phyloP scores from a whole-genome alignment of 2,888 invertebrate species.

The Silvanus unidentatus region DNA sequence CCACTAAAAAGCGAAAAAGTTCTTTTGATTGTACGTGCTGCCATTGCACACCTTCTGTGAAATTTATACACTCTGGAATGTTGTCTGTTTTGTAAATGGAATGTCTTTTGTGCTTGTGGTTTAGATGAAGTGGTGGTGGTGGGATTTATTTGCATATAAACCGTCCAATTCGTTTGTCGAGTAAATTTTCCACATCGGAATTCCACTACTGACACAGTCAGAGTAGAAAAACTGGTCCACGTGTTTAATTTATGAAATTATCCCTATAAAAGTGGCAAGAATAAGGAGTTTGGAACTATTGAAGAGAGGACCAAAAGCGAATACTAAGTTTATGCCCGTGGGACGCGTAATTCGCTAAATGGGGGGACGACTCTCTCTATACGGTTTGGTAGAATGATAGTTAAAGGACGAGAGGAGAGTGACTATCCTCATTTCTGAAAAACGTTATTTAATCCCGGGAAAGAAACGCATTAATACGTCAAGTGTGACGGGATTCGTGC shows the following conservation, averaged over 20 bases:
- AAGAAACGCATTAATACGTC: conserved; percentile 29
- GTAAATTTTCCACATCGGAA: too few relatives aligned
- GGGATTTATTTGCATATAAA: too few relatives aligned
- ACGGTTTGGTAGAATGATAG: conserved; percentile 4
- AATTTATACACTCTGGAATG: too few relatives aligned
- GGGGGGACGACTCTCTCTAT: background rate
- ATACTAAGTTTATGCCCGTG: too few relatives aligned
- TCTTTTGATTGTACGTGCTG: too few relatives aligned
- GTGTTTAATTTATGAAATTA: conserved; percentile 3
- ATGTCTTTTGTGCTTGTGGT: too few relatives aligned
- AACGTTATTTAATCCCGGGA: conserved; percentile 22
- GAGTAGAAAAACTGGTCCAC: background rate
- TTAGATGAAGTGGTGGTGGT: too few relatives aligned
- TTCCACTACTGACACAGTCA: background rate
- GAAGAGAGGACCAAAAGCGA: conserved; percentile 1
- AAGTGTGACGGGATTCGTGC: conserved; percentile 25
- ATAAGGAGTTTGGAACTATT: conserved; percentile 6
- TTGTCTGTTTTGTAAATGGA: too few relatives aligned
- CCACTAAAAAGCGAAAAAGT: too few relatives aligned
- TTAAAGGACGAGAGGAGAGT: conserved; percentile 6
- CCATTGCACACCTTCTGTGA: too few relatives aligned
- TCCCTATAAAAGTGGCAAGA: conserved; percentile 8
- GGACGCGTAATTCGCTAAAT: background rate
- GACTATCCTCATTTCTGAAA: conserved; percentile 21
- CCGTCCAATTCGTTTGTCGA: too few relatives aligned